Base-by-base conservation (phyloP, 30 jellyfish, hydroid and myxozoan species). In the Aurelia sp. region DNA sequence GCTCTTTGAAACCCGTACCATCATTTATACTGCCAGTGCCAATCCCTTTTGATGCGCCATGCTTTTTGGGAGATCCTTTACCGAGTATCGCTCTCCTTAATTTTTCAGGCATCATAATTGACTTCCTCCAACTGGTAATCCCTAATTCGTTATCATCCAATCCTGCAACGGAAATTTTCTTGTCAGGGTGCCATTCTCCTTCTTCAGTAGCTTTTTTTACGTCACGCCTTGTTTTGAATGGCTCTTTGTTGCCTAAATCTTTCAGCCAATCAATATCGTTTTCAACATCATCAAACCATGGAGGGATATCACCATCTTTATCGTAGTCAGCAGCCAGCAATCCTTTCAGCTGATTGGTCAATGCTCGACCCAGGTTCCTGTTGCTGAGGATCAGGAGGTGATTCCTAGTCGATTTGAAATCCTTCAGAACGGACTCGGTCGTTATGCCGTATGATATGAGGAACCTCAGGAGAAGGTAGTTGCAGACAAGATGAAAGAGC, bases 361-460 rank as follows among this genome's bases (percentile, higher is more conserved):
- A 38, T 9, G 82, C 92, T 20, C 66, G 74, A 20, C 92, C 92
- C 13, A 82, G 92, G 24, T 82, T 70, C 27, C 67, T 59, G 64
- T 82, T 82, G 92, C 92, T 82, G 38, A 82, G 80, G 33, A 38
- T 69, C 62, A 82, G 85, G 9, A 82, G 72, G 20, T 70, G 92
- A 59, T 55, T 82, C 40, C 92, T 55, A 10, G 92, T 82, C 40
- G 92, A 53, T 44, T 50, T 82, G 63, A 82, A 82, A 51, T 82
- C 92, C 21, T 70, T 69, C 55, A 82, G 48, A 6, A 82, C 92
- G 5, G 92, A 82, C 19, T 82, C 92, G 19, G 92, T 82, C 16
- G 92, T 69, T n/a, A 82, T 82, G 80, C 92, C 92, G 61, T 82
- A 82, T 13, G 92, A 82, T 13, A 82, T 82, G 1, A 82, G 92